These are phyloP conservation scores for Tetragnatha montana DNA, from an alignment of 2,888 invertebrate species.

Conservation along the genomic window DNA sequence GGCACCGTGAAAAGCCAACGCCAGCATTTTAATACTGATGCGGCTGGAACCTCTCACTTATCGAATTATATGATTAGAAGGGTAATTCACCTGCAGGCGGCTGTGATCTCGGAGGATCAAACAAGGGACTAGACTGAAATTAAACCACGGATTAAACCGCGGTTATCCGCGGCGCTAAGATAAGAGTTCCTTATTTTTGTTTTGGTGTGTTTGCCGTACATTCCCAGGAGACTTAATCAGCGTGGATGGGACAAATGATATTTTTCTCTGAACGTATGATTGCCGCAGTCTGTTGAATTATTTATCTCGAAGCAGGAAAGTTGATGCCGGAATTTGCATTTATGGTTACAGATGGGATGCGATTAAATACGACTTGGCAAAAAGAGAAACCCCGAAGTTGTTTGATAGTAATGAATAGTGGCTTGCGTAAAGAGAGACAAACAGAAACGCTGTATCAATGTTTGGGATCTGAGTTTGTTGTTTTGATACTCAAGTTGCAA, in stretches of 20 bases:
- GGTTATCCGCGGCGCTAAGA: not conserved
- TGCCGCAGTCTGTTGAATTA: not conserved
- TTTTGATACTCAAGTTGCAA: not conserved
- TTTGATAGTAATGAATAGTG: not conserved
- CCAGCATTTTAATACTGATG: conserved; percentile 51
- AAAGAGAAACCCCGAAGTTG: not conserved
- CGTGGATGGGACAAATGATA: not conserved
- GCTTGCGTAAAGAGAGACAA: not conserved
- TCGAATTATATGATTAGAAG: conserved; percentile 57
- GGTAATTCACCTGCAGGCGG: conserved; percentile 50
- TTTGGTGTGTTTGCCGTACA: not conserved
- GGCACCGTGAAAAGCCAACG: conserved; percentile 36
- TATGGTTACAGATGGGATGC: too few relatives aligned
- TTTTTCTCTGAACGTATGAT: not conserved
- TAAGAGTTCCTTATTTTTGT: not conserved
- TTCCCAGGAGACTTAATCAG: not conserved
- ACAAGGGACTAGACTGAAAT: conserved; percentile 41
- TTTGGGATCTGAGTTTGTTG: not conserved
- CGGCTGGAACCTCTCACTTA: conserved; percentile 43
- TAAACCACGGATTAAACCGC: conserved; percentile 4
- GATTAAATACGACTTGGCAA: too few relatives aligned
- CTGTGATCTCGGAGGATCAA: conserved; percentile 16
- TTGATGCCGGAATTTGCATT: too few relatives aligned
- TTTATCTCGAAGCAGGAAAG: not conserved
- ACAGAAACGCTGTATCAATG: not conserved